Conservation (phyloP, 2,113 vertebrate species). For the Cebus imitator region DNA sequence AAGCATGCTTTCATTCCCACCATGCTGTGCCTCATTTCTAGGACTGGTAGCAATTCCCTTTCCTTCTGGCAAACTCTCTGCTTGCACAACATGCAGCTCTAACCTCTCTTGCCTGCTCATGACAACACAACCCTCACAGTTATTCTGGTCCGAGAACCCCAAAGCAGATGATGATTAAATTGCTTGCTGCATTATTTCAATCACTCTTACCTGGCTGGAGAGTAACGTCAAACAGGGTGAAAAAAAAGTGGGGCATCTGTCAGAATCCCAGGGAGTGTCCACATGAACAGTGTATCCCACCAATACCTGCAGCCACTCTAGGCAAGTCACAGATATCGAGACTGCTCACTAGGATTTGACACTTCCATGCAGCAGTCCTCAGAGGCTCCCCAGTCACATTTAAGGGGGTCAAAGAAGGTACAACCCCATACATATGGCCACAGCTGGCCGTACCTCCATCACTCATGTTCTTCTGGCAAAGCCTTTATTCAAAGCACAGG, state of each 20-base stretch:
- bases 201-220: slow-evolving; percentile 37
- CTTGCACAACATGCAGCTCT: neutral
- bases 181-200: slow-evolving; percentile 30
- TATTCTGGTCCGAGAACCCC: neutral
- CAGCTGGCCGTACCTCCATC: neutral
- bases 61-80: neutral
- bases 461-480: neutral
- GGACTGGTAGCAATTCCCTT: neutral
- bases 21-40: neutral
- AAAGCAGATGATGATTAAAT: neutral
- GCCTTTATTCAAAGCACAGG: neutral
- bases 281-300: neutral
- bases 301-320: neutral
- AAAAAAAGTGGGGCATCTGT: neutral
- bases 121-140: neutral
- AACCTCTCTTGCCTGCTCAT: neutral
- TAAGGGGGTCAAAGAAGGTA: neutral
- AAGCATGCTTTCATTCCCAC: neutral
- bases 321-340: neutral
- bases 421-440: rapidly evolving
- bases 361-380: neutral
- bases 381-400: neutral
- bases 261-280: neutral
- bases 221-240: neutral
- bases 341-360: neutral